Evolutionary conservation across 2,113 vertebrate species (phyloP).

Genomic region (Toxotes jaculatrix): DNA sequence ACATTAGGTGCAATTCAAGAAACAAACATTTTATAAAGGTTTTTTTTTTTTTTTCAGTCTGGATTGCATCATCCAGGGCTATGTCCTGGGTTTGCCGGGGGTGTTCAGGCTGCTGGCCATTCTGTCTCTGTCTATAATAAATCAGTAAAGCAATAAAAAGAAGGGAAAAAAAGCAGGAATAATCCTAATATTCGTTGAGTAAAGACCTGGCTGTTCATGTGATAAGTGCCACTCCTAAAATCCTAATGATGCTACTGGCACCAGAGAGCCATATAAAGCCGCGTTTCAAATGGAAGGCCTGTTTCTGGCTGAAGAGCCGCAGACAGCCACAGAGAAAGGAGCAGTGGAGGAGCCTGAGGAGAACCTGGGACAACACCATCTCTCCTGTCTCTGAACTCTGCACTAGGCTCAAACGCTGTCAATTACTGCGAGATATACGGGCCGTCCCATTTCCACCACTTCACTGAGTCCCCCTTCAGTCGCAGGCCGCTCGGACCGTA

Average conservation of each 20-base stretch:
- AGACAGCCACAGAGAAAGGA: slow-evolving; percentile 47
- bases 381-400: slow-evolving; percentile 71
- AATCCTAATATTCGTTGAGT: slow-evolving; percentile 66
- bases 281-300: slow-evolving; percentile 63
- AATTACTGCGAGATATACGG: slow-evolving; percentile 75
- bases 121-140: slow-evolving; percentile 42
- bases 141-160: slow-evolving; percentile 46
- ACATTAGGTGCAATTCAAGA: slow-evolving; percentile 10
- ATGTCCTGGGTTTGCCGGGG: slow-evolving; percentile 24
- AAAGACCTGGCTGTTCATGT: slow-evolving; percentile 72
- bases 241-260: slow-evolving; percentile 77
- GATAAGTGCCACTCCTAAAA: slow-evolving; percentile 80
- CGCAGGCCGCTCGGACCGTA: slow-evolving; percentile 64
- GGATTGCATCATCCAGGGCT: slow-evolving; percentile 5
- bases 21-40: background rate
- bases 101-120: slow-evolving; percentile 12
- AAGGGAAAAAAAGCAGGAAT: slow-evolving; percentile 26
- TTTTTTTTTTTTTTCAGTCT: background rate
- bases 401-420: slow-evolving; percentile 58
- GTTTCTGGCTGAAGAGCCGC: slow-evolving; percentile 50
- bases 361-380: slow-evolving; percentile 58
- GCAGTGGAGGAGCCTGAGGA: slow-evolving; percentile 58
- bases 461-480: slow-evolving; percentile 75
- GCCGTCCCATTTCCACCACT: slow-evolving; percentile 70
- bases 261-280: slow-evolving; percentile 69